These are phyloP conservation scores for Drosophila kurseongensis DNA, from an alignment of 1,140 invertebrate species.

Conservation along the genomic window DNA sequence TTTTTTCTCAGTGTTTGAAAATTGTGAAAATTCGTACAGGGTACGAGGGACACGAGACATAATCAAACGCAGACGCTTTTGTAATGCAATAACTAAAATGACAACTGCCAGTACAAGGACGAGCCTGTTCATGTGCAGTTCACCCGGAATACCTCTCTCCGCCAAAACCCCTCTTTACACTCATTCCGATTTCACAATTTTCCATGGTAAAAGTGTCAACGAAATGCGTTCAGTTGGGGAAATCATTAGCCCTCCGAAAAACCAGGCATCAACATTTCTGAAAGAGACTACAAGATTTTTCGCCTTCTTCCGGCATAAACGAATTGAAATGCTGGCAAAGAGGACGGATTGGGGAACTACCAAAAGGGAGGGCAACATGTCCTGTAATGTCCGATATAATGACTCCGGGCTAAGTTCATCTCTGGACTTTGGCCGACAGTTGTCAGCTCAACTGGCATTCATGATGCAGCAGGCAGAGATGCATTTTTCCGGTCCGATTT, in stretches of 20 bases:
- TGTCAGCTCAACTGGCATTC: conserved; percentile 40
- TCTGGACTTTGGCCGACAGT: conserved; percentile 27
- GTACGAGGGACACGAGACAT: conserved; percentile 67
- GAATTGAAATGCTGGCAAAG: conserved; percentile 37
- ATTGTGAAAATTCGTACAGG: conserved; percentile 23
- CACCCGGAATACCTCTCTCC: conserved; percentile 6
- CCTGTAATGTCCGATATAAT: conserved; percentile 34
- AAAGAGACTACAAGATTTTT: conserved; percentile 75
- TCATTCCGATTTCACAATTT: conserved; percentile 29
- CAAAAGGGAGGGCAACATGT: conserved; percentile 1
- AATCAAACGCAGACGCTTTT: conserved; percentile 75
- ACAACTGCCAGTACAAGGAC: conserved; percentile 62
- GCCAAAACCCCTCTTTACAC: background rate
- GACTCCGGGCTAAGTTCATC: conserved; percentile 32
- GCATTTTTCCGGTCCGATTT: conserved; percentile 4
- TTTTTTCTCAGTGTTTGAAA: conserved; percentile 15
- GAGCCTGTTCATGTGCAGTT: conserved; percentile 7
- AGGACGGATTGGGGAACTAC: conserved; percentile 4
- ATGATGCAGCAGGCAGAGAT: conserved; percentile 16
- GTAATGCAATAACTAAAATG: conserved; percentile 82
- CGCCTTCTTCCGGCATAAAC: conserved; percentile 48
- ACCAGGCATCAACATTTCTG: conserved; percentile 56
- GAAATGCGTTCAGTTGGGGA: conserved; percentile 67
- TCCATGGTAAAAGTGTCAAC: conserved; percentile 61
- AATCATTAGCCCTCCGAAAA: conserved; percentile 67